phyloP scores from a whole-genome alignment of 2,797 vertebrate species.

The Melanotaenia maccullochi region DNA sequence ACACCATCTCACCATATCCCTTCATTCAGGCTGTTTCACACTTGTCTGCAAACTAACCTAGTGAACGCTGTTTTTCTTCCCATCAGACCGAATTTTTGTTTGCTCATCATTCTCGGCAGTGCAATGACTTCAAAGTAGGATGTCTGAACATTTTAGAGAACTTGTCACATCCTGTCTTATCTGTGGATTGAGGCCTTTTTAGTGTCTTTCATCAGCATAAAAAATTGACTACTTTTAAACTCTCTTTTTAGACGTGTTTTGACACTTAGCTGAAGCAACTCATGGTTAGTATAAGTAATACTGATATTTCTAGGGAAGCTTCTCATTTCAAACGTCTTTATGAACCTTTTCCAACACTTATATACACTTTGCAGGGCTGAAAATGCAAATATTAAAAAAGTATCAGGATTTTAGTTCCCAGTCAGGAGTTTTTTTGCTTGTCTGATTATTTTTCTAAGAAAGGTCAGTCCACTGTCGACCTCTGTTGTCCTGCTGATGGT shows the following conservation, averaged over 20 bases:
- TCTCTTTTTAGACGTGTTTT: not conserved
- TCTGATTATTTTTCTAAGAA: slow-evolving; percentile 29
- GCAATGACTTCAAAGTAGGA: too few relatives aligned
- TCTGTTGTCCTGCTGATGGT: slow-evolving; percentile 17
- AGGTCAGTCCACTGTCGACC: slow-evolving; percentile 35
- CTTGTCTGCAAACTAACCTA: too few relatives aligned
- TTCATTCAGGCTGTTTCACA: too few relatives aligned
- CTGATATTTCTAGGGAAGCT: not conserved
- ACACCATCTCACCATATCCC: too few relatives aligned
- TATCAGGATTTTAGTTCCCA: not conserved
- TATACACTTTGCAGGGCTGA: too few relatives aligned
- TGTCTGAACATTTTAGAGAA: too few relatives aligned
- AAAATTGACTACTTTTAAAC: not conserved
- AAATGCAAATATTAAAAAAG: too few relatives aligned
- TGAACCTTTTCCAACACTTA: not conserved
- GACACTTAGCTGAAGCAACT: not conserved
- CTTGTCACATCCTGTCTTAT: too few relatives aligned
- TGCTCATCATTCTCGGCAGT: too few relatives aligned
- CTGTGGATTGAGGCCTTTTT: too few relatives aligned
- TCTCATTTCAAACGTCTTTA: not conserved
- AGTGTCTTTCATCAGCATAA: not conserved
- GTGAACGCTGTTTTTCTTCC: too few relatives aligned
- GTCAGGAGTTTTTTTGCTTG: not conserved
- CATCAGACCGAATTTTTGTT: too few relatives aligned
- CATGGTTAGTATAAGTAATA: not conserved